These are phyloP conservation scores for Cataglyphis hispanica DNA, from an alignment of 1,140 invertebrate species.

Conservation along the genomic window DNA sequence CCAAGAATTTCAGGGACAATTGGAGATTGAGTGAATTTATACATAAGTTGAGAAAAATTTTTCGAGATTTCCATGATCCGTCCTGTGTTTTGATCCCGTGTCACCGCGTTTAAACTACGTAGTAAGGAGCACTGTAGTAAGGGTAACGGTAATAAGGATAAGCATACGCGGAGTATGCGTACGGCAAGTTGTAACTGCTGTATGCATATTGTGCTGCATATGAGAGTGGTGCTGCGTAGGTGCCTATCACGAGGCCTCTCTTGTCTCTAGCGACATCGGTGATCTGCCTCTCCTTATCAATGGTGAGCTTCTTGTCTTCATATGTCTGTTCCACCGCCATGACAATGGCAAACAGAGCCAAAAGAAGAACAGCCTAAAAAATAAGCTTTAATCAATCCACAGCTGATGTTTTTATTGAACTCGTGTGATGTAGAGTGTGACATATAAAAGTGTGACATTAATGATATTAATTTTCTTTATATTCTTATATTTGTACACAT, in stretches of 20 bases:
- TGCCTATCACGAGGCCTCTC: constrained; percentile 71
- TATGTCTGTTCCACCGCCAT: constrained; percentile 68
- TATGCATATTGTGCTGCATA: constrained; percentile 65
- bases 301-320: constrained; percentile 29
- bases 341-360: constrained; percentile 79
- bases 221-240: constrained; percentile 70
- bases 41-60: neutral
- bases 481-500: no score
- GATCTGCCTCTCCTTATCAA: neutral
- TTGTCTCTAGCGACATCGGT: constrained; percentile 74
- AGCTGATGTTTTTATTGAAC: neutral
- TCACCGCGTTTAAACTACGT: constrained; percentile 20
- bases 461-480: neutral
- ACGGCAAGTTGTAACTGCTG: constrained; percentile 68
- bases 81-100: neutral
- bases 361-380: constrained; percentile 74
- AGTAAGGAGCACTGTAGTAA: constrained; percentile 67
- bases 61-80: constrained; percentile 32
- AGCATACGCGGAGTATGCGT: constrained; percentile 76
- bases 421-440: no score
- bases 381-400: neutral
- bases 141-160: constrained; percentile 77
- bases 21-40: neutral
- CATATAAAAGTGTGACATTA: no score
- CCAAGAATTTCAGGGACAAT: neutral